phyloP scores from a whole-genome alignment of 2,113 vertebrate species.

The Varanus salvator region DNA sequence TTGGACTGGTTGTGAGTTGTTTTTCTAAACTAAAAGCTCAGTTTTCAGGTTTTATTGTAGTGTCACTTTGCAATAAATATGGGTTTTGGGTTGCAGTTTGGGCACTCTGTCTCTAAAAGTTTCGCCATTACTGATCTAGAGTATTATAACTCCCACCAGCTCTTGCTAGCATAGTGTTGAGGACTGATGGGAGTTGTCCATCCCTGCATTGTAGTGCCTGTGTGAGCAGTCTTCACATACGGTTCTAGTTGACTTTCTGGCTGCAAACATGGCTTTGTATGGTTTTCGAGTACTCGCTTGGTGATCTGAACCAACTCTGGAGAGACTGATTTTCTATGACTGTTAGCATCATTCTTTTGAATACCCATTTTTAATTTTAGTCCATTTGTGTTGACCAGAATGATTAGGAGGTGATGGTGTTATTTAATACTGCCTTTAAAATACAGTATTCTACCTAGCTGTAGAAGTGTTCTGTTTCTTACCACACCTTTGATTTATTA shows the following conservation, averaged over 20 bases:
- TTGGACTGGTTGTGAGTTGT: too few relatives aligned
- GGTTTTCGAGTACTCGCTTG: not conserved
- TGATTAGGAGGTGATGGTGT: not conserved
- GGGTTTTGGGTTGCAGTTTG: too few relatives aligned
- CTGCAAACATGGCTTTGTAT: not conserved
- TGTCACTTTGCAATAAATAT: too few relatives aligned
- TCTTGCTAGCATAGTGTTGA: too few relatives aligned
- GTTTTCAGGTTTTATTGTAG: too few relatives aligned
- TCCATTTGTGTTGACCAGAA: not conserved
- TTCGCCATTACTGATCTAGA: too few relatives aligned
- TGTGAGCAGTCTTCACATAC: not conserved
- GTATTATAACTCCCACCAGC: too few relatives aligned
- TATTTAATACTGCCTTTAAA: not conserved
- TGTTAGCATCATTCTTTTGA: not conserved
- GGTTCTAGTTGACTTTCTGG: not conserved
- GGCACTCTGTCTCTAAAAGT: too few relatives aligned
- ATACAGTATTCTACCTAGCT: too few relatives aligned
- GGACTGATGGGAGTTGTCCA: too few relatives aligned
- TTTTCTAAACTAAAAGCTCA: too few relatives aligned
- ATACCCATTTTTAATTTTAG: not conserved
- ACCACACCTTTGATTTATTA: not conserved
- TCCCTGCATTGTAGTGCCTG: too few relatives aligned
- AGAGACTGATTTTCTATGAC: not conserved
- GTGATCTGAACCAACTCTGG: not conserved
- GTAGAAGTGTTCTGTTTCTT: not conserved